Conservation (phyloP, 2,113 vertebrate genomes). For the Puntigrus tetrazona region DNA sequence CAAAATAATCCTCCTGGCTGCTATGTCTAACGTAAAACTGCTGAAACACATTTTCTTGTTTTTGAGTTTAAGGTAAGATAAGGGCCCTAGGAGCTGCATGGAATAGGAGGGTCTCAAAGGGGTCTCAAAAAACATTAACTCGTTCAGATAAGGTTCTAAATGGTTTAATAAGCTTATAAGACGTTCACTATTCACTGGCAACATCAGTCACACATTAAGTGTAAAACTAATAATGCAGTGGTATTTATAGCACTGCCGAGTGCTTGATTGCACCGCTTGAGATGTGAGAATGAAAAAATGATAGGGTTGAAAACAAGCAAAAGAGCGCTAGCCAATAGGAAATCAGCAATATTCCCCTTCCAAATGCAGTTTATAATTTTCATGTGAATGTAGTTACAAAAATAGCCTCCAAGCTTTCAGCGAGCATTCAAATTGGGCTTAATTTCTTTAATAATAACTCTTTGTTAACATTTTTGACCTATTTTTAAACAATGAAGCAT, state of each 20-base stretch:
- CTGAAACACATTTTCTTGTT: neutral
- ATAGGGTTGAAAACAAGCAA: neutral
- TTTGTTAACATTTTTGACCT: neutral
- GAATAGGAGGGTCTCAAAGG: too few relatives aligned
- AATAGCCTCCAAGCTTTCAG: constrained; percentile 8
- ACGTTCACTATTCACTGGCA: neutral
- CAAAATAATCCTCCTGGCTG: too few relatives aligned
- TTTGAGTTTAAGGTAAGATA: neutral
- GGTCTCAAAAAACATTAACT: neutral
- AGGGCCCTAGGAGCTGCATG: neutral
- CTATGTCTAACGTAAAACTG: neutral
- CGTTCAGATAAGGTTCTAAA: neutral
- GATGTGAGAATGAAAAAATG: neutral
- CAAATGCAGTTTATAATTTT: constrained; percentile 4
- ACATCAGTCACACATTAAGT: neutral
- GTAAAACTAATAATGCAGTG: neutral
- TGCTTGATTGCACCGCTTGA: constrained; percentile 5
- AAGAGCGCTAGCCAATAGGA: neutral
- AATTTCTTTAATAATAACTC: constrained; percentile 13
- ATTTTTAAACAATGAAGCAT: constrained; percentile 2
- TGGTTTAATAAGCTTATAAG: neutral
- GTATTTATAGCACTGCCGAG: neutral
- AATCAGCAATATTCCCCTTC: neutral
- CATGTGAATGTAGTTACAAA: neutral
- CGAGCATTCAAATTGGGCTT: neutral